Evolutionary conservation across 2,888 invertebrate species (phyloP), one percentile per base, ranked within the genome.

Genomic region (Leucophenga maculata): DNA sequence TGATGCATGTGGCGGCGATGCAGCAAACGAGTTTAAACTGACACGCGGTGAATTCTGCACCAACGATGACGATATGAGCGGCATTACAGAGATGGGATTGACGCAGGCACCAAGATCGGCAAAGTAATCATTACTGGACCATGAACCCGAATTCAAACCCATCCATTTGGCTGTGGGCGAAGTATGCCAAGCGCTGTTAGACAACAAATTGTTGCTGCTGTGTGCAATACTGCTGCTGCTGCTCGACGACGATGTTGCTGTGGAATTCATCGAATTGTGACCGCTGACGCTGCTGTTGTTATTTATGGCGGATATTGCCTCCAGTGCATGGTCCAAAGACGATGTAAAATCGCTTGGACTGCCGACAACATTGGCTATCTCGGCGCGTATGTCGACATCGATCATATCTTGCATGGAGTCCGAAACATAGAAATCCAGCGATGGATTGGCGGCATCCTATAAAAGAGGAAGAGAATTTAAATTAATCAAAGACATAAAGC

Each of bases 41-140:
- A n/a, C n/a, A n/a, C n/a, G n/a, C n/a, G n/a, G n/a, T n/a, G n/a
- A n/a, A n/a, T n/a, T n/a, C 67, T 84, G 81, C 52, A 86, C 55
- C 64, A 85, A 79, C 48, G 90, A 85, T 22, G 90, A 90, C 71
- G 92, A 92, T 75, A 93, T 91, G 50, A 94, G 90, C 1, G 97
- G 96, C 93, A 96, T 94, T 55, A 96, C 96, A 31, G 94, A 95
- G 84, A 95, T 96, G 4, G 97, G 97, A 89, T 97, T 96, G 6
- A 97, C 89, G 69, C 89, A 89, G 1, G 88, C 89, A 0, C 89
- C 97, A 92, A 96, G 93, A 75, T 95, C 93, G 14, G 93, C 93
- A 73, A 92, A 92, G 54, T 93, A 93, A 85, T 94, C 94, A 9
- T 82, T 70, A 20, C 85, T 81, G 9, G 86, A 85, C 87, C 87